Evolutionary conservation across 64 coral and sea anemone species (phyloP), one percentile per base, ranked within the genome.

Genomic region (Montipora efflorescens): DNA sequence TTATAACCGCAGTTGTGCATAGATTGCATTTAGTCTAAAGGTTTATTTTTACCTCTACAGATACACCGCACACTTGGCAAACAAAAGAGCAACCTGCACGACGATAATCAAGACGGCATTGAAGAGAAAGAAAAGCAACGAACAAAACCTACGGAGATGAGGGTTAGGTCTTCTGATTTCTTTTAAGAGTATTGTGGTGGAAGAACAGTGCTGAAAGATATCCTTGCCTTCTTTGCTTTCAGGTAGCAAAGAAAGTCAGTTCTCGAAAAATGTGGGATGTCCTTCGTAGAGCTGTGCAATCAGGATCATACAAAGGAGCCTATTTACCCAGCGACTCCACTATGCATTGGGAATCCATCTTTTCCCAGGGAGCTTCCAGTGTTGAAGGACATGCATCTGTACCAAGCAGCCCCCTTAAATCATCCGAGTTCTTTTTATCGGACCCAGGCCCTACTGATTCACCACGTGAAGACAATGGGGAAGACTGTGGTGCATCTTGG

Each of bases 321-420:
- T 47, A 77, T 59, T 36, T 78, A 45, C n/a, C 49, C 5, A 74
- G 44, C 21, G 87, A 92, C 28, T 92, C 90, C 10, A 51, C 90
- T 10, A 64, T 92, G 25, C 75, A 92, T n/a, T 92, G 90, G 90
- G 90, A 92, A 85, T 92, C 90, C 9, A 85, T 92, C 16, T 92
- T 92, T 72, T 85, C 90, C 28, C 82, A 80, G 2, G 87, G 73
- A 5, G 81, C 18, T 28, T 92, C 90, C 18, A 78, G 87, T 58
- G 53, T 28, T 0, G 90, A 83, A 15, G 90, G 53, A 23, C 55
- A 19, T 68, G 72, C 9, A 69, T 79, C 88, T 44, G 88, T 44
- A 9, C 2, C 84, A 10, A 86, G 59, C 18, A 93, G 84, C 55
- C 84, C 84, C 7, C 13, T 70, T 2, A 93, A 80, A 75, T 79